Percentiles rank a stretch among this genome's conserved stretches.
Conservation (phyloP, 2,888 invertebrate genomes). For the Dasypogon diadema region DNA sequence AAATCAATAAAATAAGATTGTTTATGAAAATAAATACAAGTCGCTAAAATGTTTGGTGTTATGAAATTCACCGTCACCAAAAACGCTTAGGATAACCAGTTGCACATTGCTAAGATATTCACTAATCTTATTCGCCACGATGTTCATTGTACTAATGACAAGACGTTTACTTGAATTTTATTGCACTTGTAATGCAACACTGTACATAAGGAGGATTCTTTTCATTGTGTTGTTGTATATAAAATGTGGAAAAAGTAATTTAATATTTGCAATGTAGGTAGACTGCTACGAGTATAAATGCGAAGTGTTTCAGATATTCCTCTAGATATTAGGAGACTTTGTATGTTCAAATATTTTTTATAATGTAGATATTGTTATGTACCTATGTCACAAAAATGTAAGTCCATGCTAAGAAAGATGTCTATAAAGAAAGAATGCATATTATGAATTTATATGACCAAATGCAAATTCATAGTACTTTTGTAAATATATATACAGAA, state of each 20-base stretch:
- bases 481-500: constrained; percentile 44
- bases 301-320: constrained; percentile 39
- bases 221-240: constrained; percentile 25
- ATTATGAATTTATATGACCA: constrained; percentile 39
- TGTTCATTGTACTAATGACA: constrained; percentile 22
- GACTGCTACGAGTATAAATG: background rate
- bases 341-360: constrained; percentile 48
- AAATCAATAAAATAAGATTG: background rate
- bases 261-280: constrained; percentile 28
- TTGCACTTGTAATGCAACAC: constrained; percentile 21
- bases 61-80: constrained; percentile 9
- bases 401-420: constrained; percentile 3
- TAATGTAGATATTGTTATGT: constrained; percentile 45
- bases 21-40: background rate
- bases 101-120: constrained; percentile 35
- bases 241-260: constrained; percentile 7
- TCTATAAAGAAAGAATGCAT: constrained; percentile 3
- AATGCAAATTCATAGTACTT: constrained; percentile 32
- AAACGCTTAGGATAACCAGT: constrained; percentile 15
- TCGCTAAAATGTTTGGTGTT: constrained; percentile 11
- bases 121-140: constrained; percentile 8
- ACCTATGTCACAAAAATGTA: constrained; percentile 44
- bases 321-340: constrained; percentile 34
- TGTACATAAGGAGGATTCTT: constrained; percentile 16
- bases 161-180: constrained; percentile 33